These are phyloP conservation scores for Peromyscus californicus DNA, from an alignment of 2,113 vertebrate species.

Conservation along the genomic window DNA sequence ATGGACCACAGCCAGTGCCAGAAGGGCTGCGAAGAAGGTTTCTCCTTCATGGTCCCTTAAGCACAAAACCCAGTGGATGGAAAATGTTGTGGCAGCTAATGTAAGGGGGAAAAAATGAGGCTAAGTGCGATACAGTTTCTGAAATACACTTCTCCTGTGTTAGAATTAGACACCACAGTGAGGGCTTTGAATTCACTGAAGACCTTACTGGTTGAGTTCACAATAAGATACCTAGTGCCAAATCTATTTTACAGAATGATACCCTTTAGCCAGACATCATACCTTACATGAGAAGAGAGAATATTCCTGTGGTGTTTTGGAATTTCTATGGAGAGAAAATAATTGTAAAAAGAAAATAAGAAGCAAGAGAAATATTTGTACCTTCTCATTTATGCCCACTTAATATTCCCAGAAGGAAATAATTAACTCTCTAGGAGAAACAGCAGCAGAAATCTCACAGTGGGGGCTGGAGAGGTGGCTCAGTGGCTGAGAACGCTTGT, in stretches of 20 bases:
- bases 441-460: background rate
- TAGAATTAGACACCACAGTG: constrained; percentile 4
- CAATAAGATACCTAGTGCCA: background rate
- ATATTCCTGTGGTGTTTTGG: background rate
- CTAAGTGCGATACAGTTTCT: background rate
- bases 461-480: background rate
- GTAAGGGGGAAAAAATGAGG: constrained; percentile 27
- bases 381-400: background rate
- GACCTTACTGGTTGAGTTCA: background rate
- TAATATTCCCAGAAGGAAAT: constrained; percentile 31
- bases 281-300: background rate
- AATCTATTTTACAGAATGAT: constrained; percentile 9
- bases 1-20: constrained; percentile 63
- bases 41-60: constrained; percentile 85
- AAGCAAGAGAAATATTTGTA: background rate
- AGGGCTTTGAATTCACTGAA: background rate
- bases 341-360: constrained; percentile 11
- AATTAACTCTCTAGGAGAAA: constrained; percentile 9
- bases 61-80: constrained; percentile 66
- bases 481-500: background rate
- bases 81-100: constrained; percentile 25
- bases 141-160: background rate
- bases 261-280: background rate
- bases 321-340: constrained; percentile 21
- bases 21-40: constrained; percentile 65